phyloP scores from a whole-genome alignment of 2,113 vertebrate species.

The Lamprotornis superbus region DNA sequence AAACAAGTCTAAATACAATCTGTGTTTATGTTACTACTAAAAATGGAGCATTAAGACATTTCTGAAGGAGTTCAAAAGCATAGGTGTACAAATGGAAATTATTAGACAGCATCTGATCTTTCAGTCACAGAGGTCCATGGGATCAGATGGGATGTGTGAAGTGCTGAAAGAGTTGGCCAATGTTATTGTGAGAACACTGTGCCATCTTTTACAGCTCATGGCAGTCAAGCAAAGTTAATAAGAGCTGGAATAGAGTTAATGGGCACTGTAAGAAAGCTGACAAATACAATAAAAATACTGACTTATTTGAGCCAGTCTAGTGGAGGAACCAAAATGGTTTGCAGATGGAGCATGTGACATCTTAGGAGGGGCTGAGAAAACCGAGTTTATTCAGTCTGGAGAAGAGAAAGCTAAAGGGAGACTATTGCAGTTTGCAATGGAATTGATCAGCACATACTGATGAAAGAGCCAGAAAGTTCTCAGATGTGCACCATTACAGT shows the following conservation, averaged over 20 bases:
- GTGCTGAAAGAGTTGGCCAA: neutral
- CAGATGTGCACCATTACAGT: neutral
- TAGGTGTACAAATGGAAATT: neutral
- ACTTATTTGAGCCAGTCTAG: neutral
- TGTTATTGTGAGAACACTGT: neutral
- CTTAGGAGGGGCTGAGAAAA: neutral
- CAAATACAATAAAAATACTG: neutral
- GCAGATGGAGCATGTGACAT: neutral
- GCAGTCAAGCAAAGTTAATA: neutral
- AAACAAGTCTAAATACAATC: neutral
- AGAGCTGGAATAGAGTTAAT: neutral
- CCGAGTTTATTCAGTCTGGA: neutral
- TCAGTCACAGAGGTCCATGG: neutral
- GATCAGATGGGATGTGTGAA: neutral
- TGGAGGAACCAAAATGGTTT: neutral
- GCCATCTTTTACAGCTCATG: neutral
- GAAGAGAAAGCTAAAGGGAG: neutral
- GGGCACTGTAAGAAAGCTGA: neutral
- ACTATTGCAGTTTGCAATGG: neutral
- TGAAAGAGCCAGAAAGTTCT: neutral
- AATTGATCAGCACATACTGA: neutral
- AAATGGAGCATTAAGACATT: neutral
- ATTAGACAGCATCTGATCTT: neutral
- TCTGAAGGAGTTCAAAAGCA: neutral
- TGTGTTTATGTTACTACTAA: neutral